A percentile compares a stretch with the other conserved stretches of the same genome.
Evolutionary conservation across 2,797 vertebrate species (phyloP).

Genomic region (Pempheris klunzingeri): DNA sequence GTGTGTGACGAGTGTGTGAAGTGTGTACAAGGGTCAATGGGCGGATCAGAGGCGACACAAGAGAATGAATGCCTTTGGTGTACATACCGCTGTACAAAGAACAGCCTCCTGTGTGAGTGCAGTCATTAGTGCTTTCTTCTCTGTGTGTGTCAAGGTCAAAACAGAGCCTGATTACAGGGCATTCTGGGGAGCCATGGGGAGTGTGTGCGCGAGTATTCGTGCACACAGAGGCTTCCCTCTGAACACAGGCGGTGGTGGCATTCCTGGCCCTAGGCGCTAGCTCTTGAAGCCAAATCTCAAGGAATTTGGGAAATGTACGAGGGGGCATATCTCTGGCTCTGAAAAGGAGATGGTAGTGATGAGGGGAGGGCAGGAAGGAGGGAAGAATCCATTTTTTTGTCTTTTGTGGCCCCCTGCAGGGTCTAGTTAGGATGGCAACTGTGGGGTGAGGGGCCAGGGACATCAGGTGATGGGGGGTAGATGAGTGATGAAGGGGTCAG

Average conservation of each 20-base stretch:
- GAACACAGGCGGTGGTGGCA: conserved; percentile 77
- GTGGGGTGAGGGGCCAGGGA: conserved; percentile 9
- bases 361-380: conserved; percentile 39
- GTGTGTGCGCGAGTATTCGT: conserved; percentile 56
- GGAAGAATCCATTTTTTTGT: conserved; percentile 36
- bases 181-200: conserved; percentile 68
- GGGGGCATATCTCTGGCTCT: conserved; percentile 76
- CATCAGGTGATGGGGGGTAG: conserved; percentile 29
- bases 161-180: conserved; percentile 84
- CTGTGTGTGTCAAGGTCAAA: conserved; percentile 86
- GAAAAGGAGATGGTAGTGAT: conserved; percentile 58
- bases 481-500: neutral
- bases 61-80: conserved; percentile 75
- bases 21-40: conserved; percentile 81
- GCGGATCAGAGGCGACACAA: conserved; percentile 56
- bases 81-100: conserved; percentile 78
- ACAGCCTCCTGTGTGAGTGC: conserved; percentile 72
- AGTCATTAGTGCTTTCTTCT: conserved; percentile 83
- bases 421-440: conserved; percentile 54
- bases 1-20: conserved; percentile 76
- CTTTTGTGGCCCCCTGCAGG: conserved; percentile 67
- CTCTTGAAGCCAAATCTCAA: conserved; percentile 82
- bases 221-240: conserved; percentile 72
- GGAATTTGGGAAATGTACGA: conserved; percentile 84
- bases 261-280: conserved; percentile 82